Percentiles rank a stretch among this genome's conserved stretches.
Conservation (phyloP, 2,113 vertebrate species). For the Leucoraja erinaceus region DNA sequence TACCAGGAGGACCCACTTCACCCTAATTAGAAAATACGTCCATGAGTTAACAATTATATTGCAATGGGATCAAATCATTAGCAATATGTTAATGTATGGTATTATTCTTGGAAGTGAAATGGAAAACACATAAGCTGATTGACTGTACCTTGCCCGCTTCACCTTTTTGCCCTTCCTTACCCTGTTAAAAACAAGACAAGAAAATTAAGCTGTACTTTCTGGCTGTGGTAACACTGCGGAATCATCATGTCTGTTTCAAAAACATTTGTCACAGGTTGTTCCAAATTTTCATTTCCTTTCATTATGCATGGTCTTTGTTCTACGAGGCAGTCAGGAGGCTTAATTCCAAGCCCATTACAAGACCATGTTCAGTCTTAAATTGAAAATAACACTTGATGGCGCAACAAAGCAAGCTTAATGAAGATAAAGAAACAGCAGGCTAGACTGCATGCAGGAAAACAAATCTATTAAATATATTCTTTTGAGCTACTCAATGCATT, state of each 20-base stretch:
- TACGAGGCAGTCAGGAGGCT: background rate
- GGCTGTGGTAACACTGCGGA: background rate
- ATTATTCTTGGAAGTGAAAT: background rate
- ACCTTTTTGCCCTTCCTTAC: conserved; percentile 55
- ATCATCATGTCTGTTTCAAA: background rate
- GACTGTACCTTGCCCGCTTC: conserved; percentile 56
- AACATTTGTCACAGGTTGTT: background rate
- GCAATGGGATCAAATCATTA: background rate
- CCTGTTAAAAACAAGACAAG: conserved; percentile 46
- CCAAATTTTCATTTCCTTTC: background rate
- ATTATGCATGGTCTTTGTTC: background rate
- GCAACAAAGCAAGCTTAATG: background rate
- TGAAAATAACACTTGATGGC: background rate
- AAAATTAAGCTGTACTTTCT: background rate
- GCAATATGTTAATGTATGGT: background rate
- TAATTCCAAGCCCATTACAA: background rate
- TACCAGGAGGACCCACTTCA: conserved; percentile 62
- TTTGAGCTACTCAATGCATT: background rate
- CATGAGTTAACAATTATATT: background rate
- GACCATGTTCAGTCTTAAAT: background rate
- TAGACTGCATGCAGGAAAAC: background rate
- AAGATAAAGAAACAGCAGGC: background rate
- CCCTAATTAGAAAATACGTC: conserved; percentile 55
- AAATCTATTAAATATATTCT: background rate
- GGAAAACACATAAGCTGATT: background rate